phyloP scores from a whole-genome alignment of 2,888 invertebrate species.

The Lysandra coridon region DNA sequence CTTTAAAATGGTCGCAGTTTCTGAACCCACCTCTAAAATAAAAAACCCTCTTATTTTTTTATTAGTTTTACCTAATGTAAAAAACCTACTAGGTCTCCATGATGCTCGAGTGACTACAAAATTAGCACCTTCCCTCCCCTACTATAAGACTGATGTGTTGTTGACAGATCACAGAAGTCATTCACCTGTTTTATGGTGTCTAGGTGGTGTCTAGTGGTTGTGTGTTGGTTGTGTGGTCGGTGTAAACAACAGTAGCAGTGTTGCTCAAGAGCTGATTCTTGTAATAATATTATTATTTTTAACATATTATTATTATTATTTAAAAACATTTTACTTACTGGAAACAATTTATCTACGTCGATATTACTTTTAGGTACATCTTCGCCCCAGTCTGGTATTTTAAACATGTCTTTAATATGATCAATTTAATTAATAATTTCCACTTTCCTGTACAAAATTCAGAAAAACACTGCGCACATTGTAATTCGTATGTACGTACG shows the following conservation, averaged over 20 bases:
- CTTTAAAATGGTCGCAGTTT: no score
- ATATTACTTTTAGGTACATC: slow-evolving; percentile 49
- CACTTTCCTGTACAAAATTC: neutral
- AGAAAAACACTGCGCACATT: neutral
- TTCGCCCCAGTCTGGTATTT: slow-evolving; percentile 60
- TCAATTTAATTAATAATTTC: neutral
- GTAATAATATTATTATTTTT: slow-evolving; percentile 20
- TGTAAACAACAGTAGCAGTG: neutral
- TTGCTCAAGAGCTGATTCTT: neutral
- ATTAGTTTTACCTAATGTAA: no score
- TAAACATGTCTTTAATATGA: slow-evolving; percentile 51
- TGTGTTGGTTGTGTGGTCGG: no score
- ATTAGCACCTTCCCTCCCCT: no score
- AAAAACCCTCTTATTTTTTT: no score
- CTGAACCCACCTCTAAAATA: no score
- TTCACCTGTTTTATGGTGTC: no score
- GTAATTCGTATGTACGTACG: neutral
- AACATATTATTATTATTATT: neutral
- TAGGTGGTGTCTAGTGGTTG: no score
- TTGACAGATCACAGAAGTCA: no score
- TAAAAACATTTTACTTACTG: slow-evolving; percentile 44
- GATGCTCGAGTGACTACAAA: no score
- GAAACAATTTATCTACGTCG: slow-evolving; percentile 46
- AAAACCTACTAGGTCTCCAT: no score
- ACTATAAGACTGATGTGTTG: no score